Evolutionary conservation across 1,140 invertebrate genomes (phyloP), one percentile per base, ranked within the genome.

Genomic region (Drosophila ironensis): DNA sequence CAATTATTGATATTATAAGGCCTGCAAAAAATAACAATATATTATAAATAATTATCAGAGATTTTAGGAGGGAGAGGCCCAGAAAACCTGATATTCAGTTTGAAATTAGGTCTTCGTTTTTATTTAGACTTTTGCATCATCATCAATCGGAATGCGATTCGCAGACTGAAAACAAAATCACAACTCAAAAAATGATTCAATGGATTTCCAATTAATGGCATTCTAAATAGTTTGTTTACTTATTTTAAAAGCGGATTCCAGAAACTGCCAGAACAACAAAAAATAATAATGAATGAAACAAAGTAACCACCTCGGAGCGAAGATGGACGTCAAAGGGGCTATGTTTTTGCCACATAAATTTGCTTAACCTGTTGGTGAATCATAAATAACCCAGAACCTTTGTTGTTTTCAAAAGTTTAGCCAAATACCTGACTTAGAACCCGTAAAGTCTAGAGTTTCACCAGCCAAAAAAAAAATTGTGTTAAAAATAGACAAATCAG

Each of bases 61-160:
- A 57, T 35, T 47, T 45, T 46, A 35, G 60, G 41, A 67, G 14
- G 24, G 27, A 42, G 42, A 42, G 44, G 24, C 46, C 50, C 57
- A 50, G 19, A 52, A 74, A 84, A 86, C 80, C 75, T 48, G 81
- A 37, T 80, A 47, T 50, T 53, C 4, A 20, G 41, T 40, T 50
- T 25, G 6, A 84, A 84, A 86, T 86, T 87, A 86, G 80, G 81
- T 86, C 80, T 87, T 77, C 61, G 75, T 86, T 86, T 86, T 86
- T 61, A 72, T 86, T 86, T 86, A 86, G 80, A 87, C 57, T 46
- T 60, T 87, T 74, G 80, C 80, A 86, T 86, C 80, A 86, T 75
- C 73, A 86, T 75, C 73, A 47, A 59, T 47, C 12, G 28, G 17
- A 20, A 25, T 52, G 41, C 41, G 57, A 48, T 45, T 33, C 14